Conservation (phyloP, 2,797 vertebrate genomes). For the Coregonus ussuriensis region DNA sequence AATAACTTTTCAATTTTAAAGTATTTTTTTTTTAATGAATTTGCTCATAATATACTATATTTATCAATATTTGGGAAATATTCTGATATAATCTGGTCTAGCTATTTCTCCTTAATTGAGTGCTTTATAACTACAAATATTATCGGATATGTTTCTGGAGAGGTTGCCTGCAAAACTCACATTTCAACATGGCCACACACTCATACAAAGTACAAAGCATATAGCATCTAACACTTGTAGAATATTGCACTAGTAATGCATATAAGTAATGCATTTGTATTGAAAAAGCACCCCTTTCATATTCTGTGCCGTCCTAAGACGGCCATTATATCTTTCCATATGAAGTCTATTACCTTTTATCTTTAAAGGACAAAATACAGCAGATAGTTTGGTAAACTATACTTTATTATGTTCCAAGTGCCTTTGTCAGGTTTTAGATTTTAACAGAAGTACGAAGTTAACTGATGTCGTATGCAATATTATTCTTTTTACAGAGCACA, state of each 20-base stretch:
- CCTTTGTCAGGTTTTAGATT: not conserved
- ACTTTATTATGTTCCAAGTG: conserved; percentile 13
- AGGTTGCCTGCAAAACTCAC: conserved; percentile 19
- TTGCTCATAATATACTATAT: not conserved
- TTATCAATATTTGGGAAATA: not conserved
- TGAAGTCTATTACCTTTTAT: conserved; percentile 17
- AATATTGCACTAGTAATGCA: conserved; percentile 33
- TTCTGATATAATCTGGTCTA: not conserved
- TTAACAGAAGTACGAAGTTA: not conserved
- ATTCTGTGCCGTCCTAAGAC: conserved; percentile 8
- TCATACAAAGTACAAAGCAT: not conserved
- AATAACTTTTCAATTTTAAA: conserved; percentile 1
- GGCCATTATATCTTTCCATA: conserved; percentile 12
- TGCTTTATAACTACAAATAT: conserved; percentile 6
- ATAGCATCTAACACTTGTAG: conserved; percentile 34
- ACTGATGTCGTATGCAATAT: conserved; percentile 15
- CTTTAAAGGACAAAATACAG: not conserved
- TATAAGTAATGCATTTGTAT: conserved; percentile 21
- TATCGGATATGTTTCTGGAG: conserved; percentile 3
- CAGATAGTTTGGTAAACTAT: conserved; percentile 15
- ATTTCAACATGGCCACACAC: conserved; percentile 7
- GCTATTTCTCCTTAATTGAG: no score
- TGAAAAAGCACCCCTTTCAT: conserved; percentile 13
- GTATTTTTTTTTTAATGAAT: not conserved
- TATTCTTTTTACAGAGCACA: not conserved